Conservation (phyloP, 2,797 vertebrate species). For the Sternarchorhynchus goeldii region DNA sequence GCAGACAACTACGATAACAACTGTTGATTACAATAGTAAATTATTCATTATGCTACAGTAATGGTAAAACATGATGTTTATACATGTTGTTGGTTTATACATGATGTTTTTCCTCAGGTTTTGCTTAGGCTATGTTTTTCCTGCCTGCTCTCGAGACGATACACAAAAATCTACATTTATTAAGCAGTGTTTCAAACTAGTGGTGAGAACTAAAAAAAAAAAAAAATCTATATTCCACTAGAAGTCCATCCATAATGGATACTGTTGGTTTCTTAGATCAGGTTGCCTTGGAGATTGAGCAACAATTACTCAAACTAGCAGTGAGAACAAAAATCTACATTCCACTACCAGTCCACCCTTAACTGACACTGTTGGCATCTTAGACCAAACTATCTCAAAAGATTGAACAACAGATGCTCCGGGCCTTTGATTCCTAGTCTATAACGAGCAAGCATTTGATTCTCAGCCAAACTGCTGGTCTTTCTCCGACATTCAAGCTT, state of each 20-base stretch:
- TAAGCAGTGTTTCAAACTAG: not conserved
- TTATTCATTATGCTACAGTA: not conserved
- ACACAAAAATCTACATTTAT: too few relatives aligned
- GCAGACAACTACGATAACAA: not conserved
- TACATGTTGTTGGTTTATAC: not conserved
- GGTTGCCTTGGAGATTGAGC: too few relatives aligned
- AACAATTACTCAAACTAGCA: not conserved
- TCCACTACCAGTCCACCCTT: too few relatives aligned
- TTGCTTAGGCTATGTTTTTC: not conserved
- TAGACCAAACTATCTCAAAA: too few relatives aligned
- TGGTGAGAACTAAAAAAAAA: not conserved
- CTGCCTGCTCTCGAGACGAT: not conserved
- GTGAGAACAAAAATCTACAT: not conserved
- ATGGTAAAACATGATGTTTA: too few relatives aligned
- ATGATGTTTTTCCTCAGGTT: not conserved
- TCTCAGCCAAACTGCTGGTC: not conserved
- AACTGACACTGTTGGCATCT: too few relatives aligned
- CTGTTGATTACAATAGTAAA: slow-evolving; percentile 2
- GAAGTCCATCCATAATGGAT: too few relatives aligned
- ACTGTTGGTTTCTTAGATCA: too few relatives aligned
- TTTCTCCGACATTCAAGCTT: too few relatives aligned
- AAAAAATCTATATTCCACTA: too few relatives aligned
- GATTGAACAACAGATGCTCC: too few relatives aligned
- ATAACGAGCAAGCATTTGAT: not conserved
- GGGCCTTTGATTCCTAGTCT: too few relatives aligned